Evolutionary conservation across 2,888 invertebrate species (phyloP), one percentile per base, ranked within the genome.

Genomic region (Apamea epomidion): DNA sequence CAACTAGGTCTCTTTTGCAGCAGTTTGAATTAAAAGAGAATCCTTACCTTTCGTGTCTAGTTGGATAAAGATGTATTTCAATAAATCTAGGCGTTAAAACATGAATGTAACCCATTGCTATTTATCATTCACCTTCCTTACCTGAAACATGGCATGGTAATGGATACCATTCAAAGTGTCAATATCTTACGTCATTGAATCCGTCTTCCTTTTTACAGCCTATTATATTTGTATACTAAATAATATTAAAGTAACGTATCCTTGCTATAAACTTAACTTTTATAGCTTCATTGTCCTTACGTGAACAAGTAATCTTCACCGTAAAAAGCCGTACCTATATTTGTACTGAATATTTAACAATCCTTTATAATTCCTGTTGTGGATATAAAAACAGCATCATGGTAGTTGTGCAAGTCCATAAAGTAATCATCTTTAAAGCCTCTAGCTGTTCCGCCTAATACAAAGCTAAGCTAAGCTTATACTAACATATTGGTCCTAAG

Each of bases 231-330:
- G 75, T 77, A 72, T 48, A 72, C 69, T 74, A 79, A 87, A 76
- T 81, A 81, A 75, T 72, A 81, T 76, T 73, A 54, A 79, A 79
- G 78, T 87, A 81, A 88, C 79, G 68, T 78, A 87, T 81, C 75
- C 81, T 75, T 68, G 73, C 69, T 71, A 76, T 83, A 83, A 83
- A 82, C 75, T 65, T 72, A 48, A 78, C 67, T 82, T 82, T 85
- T 84, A 87, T 87, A 29, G 76, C 79, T 58, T 78, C 73, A 83
- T 89, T 87, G 84, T 86, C 78, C 82, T 83, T 83, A 81, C 58
- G 62, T 78, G 76, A 76, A 78, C 69, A 81, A 83, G 78, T 54
- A 79, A 78, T 81, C 62, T 74, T 77, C 62, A 73, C 78, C 48
- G 42, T 79, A 77, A 87, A 84, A 81, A 83, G 70, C 64, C 60